A percentile compares a stretch with the other conserved stretches of the same genome.
These are phyloP conservation scores for Anthoscopus minutus DNA, from an alignment of 2,113 vertebrate species.

Conservation along the genomic window DNA sequence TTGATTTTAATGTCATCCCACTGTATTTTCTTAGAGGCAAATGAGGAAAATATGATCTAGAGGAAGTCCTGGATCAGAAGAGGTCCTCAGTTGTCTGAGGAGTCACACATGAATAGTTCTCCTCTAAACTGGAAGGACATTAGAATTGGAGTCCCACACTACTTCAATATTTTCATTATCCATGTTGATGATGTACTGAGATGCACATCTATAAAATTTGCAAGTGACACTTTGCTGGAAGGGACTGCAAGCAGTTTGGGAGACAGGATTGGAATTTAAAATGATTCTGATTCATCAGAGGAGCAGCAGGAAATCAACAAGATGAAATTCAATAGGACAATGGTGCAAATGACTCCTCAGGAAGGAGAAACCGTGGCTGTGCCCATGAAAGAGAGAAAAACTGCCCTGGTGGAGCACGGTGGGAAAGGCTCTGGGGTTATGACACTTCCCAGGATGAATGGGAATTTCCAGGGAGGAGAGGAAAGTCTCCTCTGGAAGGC, in stretches of 20 bases:
- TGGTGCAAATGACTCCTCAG: slow-evolving; percentile 32
- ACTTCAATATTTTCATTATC: slow-evolving; percentile 57
- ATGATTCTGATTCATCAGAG: neutral
- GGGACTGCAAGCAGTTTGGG: neutral
- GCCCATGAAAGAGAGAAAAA: neutral
- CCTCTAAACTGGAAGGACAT: slow-evolving; percentile 37
- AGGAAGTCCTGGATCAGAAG: neutral
- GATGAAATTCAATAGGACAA: slow-evolving; percentile 40
- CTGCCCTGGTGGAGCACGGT: neutral
- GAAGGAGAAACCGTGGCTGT: neutral
- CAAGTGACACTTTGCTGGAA: slow-evolving; percentile 40
- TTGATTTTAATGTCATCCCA: neutral
- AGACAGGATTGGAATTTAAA: slow-evolving; percentile 42
- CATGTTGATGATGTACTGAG: slow-evolving; percentile 39
- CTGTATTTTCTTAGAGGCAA: neutral
- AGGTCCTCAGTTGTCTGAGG: neutral
- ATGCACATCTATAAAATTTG: slow-evolving; percentile 50
- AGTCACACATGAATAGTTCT: slow-evolving; percentile 37
- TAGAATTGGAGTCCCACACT: neutral
- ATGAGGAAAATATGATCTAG: neutral
- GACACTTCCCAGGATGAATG: neutral
- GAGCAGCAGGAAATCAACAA: slow-evolving; percentile 29
- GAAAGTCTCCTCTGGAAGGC: neutral
- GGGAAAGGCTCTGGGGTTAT: neutral
- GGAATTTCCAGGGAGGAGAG: neutral